Conservation (phyloP, 2,888 invertebrate genomes). For the Petrophora chlorosata region DNA sequence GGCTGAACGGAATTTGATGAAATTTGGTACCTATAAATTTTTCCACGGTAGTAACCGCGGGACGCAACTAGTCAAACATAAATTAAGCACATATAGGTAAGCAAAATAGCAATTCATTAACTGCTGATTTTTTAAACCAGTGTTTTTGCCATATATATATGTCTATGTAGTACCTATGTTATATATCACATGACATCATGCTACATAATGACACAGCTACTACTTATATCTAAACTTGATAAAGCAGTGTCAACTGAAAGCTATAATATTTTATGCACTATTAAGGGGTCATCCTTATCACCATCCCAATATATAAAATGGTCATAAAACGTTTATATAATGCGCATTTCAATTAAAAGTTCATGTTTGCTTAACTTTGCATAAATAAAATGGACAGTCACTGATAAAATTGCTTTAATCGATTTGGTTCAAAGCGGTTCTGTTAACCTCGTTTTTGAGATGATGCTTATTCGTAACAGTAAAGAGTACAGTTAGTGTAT, state of each 20-base stretch:
- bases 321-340: constrained; percentile 14
- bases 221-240: background rate
- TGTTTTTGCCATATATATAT: background rate
- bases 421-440: constrained; percentile 24
- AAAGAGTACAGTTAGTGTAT: constrained; percentile 29
- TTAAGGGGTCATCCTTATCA: constrained; percentile 8
- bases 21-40: no score
- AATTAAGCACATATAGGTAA: no score
- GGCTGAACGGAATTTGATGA: no score
- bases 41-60: no score
- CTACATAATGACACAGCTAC: background rate
- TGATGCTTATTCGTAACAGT: constrained; percentile 29
- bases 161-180: background rate
- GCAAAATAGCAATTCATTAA: no score
- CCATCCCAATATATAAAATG: constrained; percentile 8
- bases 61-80: no score
- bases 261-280: constrained; percentile 1
- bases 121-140: background rate
- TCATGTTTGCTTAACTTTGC: constrained; percentile 17
- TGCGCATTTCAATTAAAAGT: constrained; percentile 16
- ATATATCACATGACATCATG: no score
- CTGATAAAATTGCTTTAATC: constrained; percentile 24
- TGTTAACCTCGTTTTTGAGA: constrained; percentile 38
- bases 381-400: constrained; percentile 26
- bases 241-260: background rate